Evolutionary conservation across 1,140 invertebrate genomes (phyloP).

Genomic region (Tenebrio molitor): DNA sequence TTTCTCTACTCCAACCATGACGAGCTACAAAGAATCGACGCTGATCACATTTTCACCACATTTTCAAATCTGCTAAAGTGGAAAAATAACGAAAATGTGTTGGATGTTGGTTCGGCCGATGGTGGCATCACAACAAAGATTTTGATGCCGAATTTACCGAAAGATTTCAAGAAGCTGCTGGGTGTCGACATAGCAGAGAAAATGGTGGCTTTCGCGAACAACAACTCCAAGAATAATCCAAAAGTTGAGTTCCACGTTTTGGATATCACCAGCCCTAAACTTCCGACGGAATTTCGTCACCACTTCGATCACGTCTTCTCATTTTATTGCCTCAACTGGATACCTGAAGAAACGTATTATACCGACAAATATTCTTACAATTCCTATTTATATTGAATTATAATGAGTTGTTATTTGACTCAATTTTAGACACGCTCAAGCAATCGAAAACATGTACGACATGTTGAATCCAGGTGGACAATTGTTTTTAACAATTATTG

Average conservation of each 20-base stretch:
- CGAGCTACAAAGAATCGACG: conserved; percentile 66
- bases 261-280: not conserved
- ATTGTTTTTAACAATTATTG: conserved; percentile 78
- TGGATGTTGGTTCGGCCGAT: not conserved
- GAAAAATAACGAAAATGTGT: not conserved
- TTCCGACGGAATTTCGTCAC: not conserved
- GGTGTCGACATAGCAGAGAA: conserved; percentile 70
- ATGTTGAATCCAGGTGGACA: conserved; percentile 77
- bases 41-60: conserved; percentile 68
- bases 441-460: conserved; percentile 76
- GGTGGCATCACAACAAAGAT: not conserved
- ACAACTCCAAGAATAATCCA: conserved; percentile 67
- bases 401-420: too few species aligned
- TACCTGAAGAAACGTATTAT: conserved; percentile 81
- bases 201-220: conserved; percentile 44
- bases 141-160: conserved; percentile 1
- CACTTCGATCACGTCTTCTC: conserved; percentile 70
- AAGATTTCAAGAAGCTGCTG: conserved; percentile 67
- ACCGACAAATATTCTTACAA: too few species aligned
- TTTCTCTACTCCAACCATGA: not conserved
- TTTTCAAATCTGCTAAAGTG: not conserved
- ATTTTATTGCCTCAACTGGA: conserved; percentile 88
- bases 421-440: conserved; percentile 70
- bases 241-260: conserved; percentile 59
- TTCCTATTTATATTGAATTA: too few species aligned